Percentiles rank a stretch among this genome's conserved stretches.
Conservation (phyloP, 2,113 vertebrate genomes). For the Eubucco bourcierii region DNA sequence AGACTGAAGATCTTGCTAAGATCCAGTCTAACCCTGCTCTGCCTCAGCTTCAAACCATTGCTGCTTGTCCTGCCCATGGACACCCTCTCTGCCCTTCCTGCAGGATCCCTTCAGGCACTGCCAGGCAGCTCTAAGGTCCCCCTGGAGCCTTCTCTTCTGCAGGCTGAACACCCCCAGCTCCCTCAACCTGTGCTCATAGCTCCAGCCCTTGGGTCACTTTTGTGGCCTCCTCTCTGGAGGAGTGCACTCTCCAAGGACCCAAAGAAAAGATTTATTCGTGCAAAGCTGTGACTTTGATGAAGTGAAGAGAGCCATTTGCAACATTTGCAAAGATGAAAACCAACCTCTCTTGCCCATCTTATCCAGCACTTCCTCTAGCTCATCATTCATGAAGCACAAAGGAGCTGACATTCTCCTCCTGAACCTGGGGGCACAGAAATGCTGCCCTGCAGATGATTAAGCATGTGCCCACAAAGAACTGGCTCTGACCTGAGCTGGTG, state of each 20-base stretch:
- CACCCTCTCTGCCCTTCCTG: no score
- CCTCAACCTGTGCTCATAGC: no score
- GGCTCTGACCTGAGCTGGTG: conserved; percentile 15
- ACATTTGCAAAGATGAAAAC: not conserved
- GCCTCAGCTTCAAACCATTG: no score
- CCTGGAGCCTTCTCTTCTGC: no score
- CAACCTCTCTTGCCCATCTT: not conserved
- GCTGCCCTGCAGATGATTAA: not conserved
- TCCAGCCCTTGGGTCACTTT: no score
- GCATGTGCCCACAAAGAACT: not conserved
- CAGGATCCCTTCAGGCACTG: no score
- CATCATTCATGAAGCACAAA: not conserved
- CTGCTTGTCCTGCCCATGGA: no score
- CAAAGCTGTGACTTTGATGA: not conserved
- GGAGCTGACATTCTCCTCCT: not conserved
- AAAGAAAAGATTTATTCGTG: not conserved
- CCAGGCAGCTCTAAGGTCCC: no score
- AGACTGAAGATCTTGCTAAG: no score
- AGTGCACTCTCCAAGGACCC: not conserved
- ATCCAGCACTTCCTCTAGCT: not conserved
- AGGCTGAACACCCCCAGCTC: no score
- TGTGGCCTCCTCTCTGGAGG: no score
- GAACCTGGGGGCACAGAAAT: not conserved
- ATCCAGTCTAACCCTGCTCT: no score
- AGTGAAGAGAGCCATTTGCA: not conserved